Percentiles rank a stretch among this genome's conserved stretches.
Conservation (phyloP, 2,113 vertebrate species). For the Chascanopsetta lugubris region DNA sequence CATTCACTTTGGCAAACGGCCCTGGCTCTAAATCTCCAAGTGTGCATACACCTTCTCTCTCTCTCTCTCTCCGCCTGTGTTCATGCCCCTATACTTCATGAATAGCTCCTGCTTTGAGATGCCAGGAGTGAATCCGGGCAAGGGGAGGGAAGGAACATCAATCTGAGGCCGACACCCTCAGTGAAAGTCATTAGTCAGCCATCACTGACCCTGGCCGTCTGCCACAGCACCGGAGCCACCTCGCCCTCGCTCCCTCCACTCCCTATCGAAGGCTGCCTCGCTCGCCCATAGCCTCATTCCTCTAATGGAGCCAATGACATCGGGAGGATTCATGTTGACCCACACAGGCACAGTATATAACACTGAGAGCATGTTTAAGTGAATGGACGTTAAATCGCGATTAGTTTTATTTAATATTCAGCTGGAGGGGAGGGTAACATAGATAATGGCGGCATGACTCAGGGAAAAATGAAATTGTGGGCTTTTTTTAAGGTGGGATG, state of each 20-base stretch:
- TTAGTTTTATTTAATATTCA: slow-evolving; percentile 21
- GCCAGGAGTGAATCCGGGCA: slow-evolving; percentile 66
- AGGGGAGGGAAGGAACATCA: slow-evolving; percentile 59
- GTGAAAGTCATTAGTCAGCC: slow-evolving; percentile 81
- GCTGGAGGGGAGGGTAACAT: not conserved
- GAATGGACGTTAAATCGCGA: slow-evolving; percentile 29
- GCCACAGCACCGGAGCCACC: slow-evolving; percentile 59
- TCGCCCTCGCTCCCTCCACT: slow-evolving; percentile 12
- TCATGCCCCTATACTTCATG: slow-evolving; percentile 52
- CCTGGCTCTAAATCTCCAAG: slow-evolving; percentile 30
- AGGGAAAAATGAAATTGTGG: not conserved
- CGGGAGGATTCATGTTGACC: slow-evolving; percentile 52
- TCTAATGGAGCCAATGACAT: slow-evolving; percentile 73
- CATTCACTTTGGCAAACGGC: slow-evolving; percentile 33
- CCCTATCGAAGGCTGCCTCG: slow-evolving; percentile 32
- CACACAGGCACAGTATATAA: not conserved
- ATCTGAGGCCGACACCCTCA: slow-evolving; percentile 75
- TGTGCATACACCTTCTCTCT: not conserved
- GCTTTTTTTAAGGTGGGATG: not conserved
- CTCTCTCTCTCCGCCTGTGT: slow-evolving; percentile 1
- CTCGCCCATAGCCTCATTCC: slow-evolving; percentile 60
- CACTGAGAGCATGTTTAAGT: slow-evolving; percentile 15
- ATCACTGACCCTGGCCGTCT: slow-evolving; percentile 65
- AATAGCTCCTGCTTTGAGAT: slow-evolving; percentile 78
- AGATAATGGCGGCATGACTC: slow-evolving; percentile 26